phyloP scores from a whole-genome alignment of 1,140 invertebrate genomes.

The Hycleus cichorii region DNA sequence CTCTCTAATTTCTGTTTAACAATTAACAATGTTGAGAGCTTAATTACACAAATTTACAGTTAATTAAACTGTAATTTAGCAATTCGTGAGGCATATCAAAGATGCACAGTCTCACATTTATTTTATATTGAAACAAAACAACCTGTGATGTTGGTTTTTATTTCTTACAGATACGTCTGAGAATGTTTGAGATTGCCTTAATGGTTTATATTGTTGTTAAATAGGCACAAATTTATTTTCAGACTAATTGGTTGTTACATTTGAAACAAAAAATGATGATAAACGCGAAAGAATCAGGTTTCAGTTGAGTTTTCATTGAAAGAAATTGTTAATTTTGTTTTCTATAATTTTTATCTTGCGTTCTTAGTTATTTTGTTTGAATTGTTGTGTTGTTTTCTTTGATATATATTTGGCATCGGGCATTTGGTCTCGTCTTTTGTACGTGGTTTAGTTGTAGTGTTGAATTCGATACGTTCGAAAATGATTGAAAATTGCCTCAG shows the following conservation, averaged over 20 bases:
- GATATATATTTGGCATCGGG: not conserved
- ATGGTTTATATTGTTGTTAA: too few species aligned
- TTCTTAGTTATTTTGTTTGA: conserved; percentile 5
- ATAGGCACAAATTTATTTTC: too few species aligned
- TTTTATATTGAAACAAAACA: not conserved
- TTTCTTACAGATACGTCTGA: too few species aligned
- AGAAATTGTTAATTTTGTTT: not conserved
- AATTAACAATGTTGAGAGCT: not conserved
- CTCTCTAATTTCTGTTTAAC: conserved; percentile 10
- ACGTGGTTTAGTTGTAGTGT: conserved; percentile 12
- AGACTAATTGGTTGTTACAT: too few species aligned
- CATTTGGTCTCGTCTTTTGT: conserved; percentile 11
- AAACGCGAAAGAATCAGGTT: too few species aligned
- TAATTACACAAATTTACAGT: not conserved
- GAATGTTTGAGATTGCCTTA: too few species aligned
- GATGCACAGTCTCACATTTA: not conserved
- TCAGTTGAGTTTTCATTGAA: too few species aligned
- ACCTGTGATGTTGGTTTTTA: not conserved
- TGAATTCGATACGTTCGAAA: not conserved
- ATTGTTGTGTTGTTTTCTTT: conserved; percentile 6
- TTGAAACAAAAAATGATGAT: too few species aligned
- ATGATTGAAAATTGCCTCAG: too few species aligned
- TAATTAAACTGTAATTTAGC: not conserved
- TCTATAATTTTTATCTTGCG: conserved; percentile 7
- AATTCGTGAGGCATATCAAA: not conserved